Evolutionary conservation across 2,888 invertebrate genomes (phyloP).

Genomic region (Andrena flavipes): DNA sequence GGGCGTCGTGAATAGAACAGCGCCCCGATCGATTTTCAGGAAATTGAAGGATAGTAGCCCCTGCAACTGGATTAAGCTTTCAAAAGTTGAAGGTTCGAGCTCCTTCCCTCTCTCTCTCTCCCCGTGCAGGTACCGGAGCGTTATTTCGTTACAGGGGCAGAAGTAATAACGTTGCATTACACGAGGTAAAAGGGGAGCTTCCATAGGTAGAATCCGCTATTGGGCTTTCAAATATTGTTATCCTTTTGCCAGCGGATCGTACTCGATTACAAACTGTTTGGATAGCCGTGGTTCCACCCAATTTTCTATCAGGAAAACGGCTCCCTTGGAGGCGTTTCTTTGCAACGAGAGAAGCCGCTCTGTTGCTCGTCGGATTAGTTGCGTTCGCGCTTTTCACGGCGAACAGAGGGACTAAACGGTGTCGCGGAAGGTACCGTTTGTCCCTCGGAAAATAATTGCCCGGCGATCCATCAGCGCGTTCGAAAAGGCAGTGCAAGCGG

Average conservation of each 20-base stretch:
- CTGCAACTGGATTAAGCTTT: slow-evolving; percentile 42
- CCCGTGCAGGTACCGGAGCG: background rate
- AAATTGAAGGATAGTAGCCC: slow-evolving; percentile 45
- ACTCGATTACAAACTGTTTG: slow-evolving; percentile 1
- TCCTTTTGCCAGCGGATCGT: background rate
- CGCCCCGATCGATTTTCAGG: slow-evolving; percentile 40
- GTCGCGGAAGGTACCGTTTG: background rate
- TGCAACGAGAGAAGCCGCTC: too few species aligned
- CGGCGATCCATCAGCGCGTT: background rate
- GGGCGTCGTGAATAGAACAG: slow-evolving; percentile 28
- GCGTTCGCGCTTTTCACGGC: background rate
- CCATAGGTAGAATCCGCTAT: slow-evolving; percentile 4
- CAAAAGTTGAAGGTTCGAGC: background rate
- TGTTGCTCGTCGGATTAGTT: too few species aligned
- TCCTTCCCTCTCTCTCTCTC: background rate
- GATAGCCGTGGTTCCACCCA: background rate
- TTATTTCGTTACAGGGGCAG: slow-evolving; percentile 8
- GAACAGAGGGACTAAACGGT: background rate
- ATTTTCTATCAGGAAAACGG: too few species aligned
- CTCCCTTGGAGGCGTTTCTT: too few species aligned
- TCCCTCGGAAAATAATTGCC: slow-evolving; percentile 25
- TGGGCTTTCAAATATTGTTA: background rate
- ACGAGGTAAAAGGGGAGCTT: background rate
- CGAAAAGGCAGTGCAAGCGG: background rate
- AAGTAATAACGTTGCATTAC: slow-evolving; percentile 5